These are phyloP conservation scores for Telmatochromis sp. DNA, from an alignment of 2,113 vertebrate species.

Conservation along the genomic window DNA sequence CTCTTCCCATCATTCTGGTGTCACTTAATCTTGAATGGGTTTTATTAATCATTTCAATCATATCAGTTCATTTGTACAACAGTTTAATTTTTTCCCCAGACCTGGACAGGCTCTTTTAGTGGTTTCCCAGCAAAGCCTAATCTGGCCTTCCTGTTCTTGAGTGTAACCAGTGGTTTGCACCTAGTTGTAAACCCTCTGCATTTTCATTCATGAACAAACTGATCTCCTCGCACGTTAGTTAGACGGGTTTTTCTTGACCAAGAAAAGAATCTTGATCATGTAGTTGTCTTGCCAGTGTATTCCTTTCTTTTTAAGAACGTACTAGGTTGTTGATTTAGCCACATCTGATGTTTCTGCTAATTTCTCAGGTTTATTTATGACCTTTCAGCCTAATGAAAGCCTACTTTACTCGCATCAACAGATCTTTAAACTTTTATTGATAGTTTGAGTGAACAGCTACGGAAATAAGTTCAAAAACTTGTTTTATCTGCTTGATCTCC, in stretches of 20 bases:
- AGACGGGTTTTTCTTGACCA: not conserved
- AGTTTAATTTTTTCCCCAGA: rapidly evolving
- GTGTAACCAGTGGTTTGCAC: not conserved
- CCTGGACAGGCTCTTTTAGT: not conserved
- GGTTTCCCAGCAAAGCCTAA: not conserved
- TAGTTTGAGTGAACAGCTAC: not conserved
- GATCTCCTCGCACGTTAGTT: not conserved
- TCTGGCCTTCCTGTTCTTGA: not conserved
- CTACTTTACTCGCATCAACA: not conserved
- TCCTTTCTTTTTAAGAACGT: not conserved
- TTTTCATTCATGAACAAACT: not conserved
- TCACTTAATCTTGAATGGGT: not conserved
- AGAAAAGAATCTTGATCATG: not conserved
- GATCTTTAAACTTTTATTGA: not conserved
- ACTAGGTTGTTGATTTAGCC: not conserved
- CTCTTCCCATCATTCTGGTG: not conserved
- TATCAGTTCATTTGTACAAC: not conserved
- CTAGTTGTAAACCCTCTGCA: not conserved
- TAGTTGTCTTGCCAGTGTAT: not conserved
- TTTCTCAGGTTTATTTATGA: not conserved
- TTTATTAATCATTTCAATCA: not conserved
- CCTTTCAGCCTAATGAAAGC: not conserved
- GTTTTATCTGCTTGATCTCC: not conserved
- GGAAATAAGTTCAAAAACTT: not conserved
- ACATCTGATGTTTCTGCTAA: not conserved